Percentiles rank a stretch among this genome's conserved stretches.
Conservation (phyloP, 2,113 vertebrate genomes). For the Bubo bubo region DNA sequence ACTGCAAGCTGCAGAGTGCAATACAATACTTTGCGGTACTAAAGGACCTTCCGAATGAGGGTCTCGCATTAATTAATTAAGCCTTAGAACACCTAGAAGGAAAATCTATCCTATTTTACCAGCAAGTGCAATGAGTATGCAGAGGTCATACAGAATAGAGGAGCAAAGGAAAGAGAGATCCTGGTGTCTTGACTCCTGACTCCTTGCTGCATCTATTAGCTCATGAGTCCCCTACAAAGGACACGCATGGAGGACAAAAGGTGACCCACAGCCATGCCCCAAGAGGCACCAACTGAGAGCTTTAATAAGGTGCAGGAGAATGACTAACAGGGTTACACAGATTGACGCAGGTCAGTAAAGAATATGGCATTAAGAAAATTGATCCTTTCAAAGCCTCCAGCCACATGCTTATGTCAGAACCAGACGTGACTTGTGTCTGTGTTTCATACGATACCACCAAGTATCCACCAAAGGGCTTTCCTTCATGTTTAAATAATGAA, state of each 20-base stretch:
- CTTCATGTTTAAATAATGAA: conserved; percentile 79
- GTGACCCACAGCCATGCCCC: background rate
- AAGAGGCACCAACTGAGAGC: background rate
- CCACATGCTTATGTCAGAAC: conserved; percentile 9
- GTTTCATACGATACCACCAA: conserved; percentile 50
- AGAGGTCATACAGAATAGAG: conserved; percentile 41
- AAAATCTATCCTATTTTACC: conserved; percentile 70
- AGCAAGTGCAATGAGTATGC: conserved; percentile 38
- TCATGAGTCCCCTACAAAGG: background rate
- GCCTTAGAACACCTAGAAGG: conserved; percentile 42
- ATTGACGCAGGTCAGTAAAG: conserved; percentile 9
- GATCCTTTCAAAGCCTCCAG: conserved; percentile 14
- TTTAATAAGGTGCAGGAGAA: background rate
- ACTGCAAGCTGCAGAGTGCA: background rate
- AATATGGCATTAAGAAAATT: conserved; percentile 51
- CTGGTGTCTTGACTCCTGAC: conserved; percentile 25
- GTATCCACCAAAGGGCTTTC: conserved; percentile 60
- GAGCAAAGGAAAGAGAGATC: conserved; percentile 32
- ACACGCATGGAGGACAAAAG: background rate
- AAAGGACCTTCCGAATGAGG: conserved; percentile 62
- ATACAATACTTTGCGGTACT: conserved; percentile 51
- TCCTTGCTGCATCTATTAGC: conserved; percentile 24
- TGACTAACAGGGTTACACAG: conserved; percentile 3
- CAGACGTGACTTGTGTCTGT: conserved; percentile 42
- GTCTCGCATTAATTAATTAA: conserved; percentile 69